Evolutionary conservation across 2,113 vertebrate genomes (phyloP).

Genomic region (Vombatus ursinus): DNA sequence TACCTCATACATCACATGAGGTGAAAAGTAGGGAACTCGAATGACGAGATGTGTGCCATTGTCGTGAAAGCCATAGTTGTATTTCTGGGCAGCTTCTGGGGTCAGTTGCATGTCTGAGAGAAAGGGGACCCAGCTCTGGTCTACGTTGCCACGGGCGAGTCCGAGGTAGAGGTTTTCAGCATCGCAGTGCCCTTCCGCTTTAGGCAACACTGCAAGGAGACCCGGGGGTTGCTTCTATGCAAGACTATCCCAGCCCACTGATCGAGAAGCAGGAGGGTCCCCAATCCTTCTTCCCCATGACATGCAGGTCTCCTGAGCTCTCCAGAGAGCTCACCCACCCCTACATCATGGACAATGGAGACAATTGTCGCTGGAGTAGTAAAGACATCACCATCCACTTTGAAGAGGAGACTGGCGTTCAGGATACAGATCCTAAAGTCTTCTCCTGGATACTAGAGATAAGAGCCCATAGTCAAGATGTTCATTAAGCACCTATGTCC

Average conservation of each 20-base stretch:
- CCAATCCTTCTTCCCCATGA: background rate
- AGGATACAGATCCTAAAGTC: slow-evolving; percentile 64
- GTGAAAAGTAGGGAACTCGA: slow-evolving; percentile 68
- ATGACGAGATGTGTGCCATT: slow-evolving; percentile 75
- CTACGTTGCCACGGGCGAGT: slow-evolving; percentile 70
- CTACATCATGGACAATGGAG: slow-evolving; percentile 69
- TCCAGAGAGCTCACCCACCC: slow-evolving; percentile 65
- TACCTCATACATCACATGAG: slow-evolving; percentile 74
- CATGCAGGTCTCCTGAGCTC: background rate
- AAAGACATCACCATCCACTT: slow-evolving; percentile 70
- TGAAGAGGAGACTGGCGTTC: slow-evolving; percentile 72
- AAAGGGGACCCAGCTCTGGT: slow-evolving; percentile 76
- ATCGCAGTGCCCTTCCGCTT: slow-evolving; percentile 63
- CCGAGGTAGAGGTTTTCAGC: slow-evolving; percentile 59
- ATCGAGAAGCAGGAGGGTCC: too few relatives aligned
- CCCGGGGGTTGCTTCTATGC: background rate
- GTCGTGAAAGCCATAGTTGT: slow-evolving; percentile 56
- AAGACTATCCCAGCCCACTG: too few relatives aligned
- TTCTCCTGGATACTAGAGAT: slow-evolving; percentile 57
- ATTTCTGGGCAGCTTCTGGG: slow-evolving; percentile 38
- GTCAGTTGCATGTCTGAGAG: slow-evolving; percentile 66
- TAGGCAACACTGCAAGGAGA: slow-evolving; percentile 66
- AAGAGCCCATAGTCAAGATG: background rate
- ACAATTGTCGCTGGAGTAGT: background rate
- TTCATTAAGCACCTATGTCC: too few relatives aligned